Conservation (phyloP, 1,140 invertebrate species). For the Caenorhabditis tropicalis region DNA sequence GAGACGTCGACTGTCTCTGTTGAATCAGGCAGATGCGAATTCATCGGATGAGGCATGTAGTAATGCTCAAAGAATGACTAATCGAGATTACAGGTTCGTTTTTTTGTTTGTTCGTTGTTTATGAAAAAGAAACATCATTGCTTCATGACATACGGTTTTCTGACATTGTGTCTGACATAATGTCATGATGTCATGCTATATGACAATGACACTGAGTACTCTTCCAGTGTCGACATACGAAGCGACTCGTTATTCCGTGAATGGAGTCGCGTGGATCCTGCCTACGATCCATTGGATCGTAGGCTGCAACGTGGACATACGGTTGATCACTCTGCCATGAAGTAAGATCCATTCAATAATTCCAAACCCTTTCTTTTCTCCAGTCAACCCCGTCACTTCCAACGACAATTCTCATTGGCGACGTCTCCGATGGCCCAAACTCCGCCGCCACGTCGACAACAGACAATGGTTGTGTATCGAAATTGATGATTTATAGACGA, state of each 20-base stretch:
- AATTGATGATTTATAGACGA: not conserved
- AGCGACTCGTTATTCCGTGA: constrained; percentile 31
- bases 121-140: too few species aligned
- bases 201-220: too few species aligned
- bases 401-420: not conserved
- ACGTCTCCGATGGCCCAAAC: constrained; percentile 15
- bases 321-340: not conserved
- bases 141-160: too few species aligned
- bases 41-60: constrained; percentile 18
- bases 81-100: constrained; percentile 42
- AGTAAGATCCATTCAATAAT: not conserved
- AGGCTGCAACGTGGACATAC: constrained; percentile 34
- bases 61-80: not conserved
- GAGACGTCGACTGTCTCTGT: constrained; percentile 36
- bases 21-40: constrained; percentile 28
- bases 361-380: not conserved
- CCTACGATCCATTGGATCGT: constrained; percentile 33
- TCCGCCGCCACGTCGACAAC: not conserved
- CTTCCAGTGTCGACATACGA: constrained; percentile 39
- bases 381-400: constrained; percentile 7
- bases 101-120: not conserved
- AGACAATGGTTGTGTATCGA: constrained; percentile 25
- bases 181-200: not conserved
- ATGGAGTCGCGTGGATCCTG: constrained; percentile 47
- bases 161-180: not conserved